A percentile compares a stretch with the other conserved stretches of the same genome.
Evolutionary conservation across 1,140 invertebrate genomes (phyloP).

Genomic region (Galleria mellonella): DNA sequence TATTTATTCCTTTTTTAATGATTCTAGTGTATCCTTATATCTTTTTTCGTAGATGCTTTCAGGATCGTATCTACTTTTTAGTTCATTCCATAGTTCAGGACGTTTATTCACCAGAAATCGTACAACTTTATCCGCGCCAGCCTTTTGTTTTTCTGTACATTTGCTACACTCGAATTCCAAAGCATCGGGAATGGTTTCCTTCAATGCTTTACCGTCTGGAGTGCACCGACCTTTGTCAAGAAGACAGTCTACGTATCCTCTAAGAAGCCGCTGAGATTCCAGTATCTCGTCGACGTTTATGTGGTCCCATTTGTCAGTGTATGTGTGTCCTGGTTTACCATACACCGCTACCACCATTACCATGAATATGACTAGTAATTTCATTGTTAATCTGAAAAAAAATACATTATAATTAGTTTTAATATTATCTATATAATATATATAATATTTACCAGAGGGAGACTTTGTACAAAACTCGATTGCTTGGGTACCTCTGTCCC

Average conservation of each 20-base stretch:
- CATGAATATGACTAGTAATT: slow-evolving; percentile 27
- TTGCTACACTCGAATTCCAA: slow-evolving; percentile 79
- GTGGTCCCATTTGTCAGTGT: slow-evolving; percentile 84
- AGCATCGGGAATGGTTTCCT: slow-evolving; percentile 81
- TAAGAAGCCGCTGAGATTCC: slow-evolving; percentile 80
- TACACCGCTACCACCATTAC: slow-evolving; percentile 44
- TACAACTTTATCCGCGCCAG: slow-evolving; percentile 76
- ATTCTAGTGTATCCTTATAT: slow-evolving; percentile 63
- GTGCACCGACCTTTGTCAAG: slow-evolving; percentile 81
- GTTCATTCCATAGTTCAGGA: slow-evolving; percentile 76
- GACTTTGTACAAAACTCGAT: no score
- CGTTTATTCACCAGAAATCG: slow-evolving; percentile 75
- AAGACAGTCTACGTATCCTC: slow-evolving; percentile 82
- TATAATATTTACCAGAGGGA: no score
- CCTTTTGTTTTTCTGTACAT: slow-evolving; percentile 78
- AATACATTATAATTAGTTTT: no score
- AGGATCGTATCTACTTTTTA: slow-evolving; percentile 80
- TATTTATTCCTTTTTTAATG: slow-evolving; percentile 3
- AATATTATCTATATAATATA: no score
- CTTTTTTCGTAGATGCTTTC: slow-evolving; percentile 76
- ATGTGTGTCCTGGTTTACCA: slow-evolving; percentile 63
- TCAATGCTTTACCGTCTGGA: slow-evolving; percentile 82
- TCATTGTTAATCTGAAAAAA: slow-evolving; percentile 51
- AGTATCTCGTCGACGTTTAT: slow-evolving; percentile 83
- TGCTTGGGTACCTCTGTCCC: no score